These are phyloP conservation scores for Noturus placidus DNA, from an alignment of 2,113 vertebrate genomes.

Conservation along the genomic window DNA sequence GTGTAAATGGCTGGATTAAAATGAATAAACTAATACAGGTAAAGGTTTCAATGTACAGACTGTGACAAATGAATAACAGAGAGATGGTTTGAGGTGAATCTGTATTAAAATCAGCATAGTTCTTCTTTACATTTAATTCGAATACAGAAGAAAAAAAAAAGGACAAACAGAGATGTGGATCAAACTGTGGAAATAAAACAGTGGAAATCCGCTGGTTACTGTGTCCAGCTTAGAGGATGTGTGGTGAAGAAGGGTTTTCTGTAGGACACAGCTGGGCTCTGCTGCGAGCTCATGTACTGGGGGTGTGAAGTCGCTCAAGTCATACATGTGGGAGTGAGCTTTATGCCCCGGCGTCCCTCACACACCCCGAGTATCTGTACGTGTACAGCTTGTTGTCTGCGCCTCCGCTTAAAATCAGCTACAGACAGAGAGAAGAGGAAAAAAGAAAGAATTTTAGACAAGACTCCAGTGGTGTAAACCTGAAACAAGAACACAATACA, in stretches of 20 bases:
- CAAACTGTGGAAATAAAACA: neutral
- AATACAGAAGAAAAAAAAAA: constrained; percentile 7
- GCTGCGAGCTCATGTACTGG: neutral
- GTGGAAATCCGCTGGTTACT: neutral
- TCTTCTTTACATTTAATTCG: neutral
- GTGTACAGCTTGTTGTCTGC: constrained; percentile 98
- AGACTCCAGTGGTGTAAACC: neutral
- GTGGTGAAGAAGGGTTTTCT: neutral
- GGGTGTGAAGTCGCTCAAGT: neutral
- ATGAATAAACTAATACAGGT: neutral
- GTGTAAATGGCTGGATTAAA: neutral
- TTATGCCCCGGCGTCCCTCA: constrained; percentile 85
- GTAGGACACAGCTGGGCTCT: neutral
- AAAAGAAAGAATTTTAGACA: neutral
- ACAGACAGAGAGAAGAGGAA: neutral
- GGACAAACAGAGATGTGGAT: neutral
- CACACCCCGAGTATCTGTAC: constrained; percentile 81
- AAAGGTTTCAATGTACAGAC: neutral
- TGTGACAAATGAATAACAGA: neutral
- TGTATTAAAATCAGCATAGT: neutral
- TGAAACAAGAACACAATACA: neutral
- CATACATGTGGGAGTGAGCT: neutral
- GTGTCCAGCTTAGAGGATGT: neutral
- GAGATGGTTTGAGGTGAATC: neutral
- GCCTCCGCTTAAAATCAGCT: constrained; percentile 94